Evolutionary conservation across 2,797 vertebrate genomes (phyloP), one percentile per base, ranked within the genome.

Genomic region (Gobionotothen gibberifrons): DNA sequence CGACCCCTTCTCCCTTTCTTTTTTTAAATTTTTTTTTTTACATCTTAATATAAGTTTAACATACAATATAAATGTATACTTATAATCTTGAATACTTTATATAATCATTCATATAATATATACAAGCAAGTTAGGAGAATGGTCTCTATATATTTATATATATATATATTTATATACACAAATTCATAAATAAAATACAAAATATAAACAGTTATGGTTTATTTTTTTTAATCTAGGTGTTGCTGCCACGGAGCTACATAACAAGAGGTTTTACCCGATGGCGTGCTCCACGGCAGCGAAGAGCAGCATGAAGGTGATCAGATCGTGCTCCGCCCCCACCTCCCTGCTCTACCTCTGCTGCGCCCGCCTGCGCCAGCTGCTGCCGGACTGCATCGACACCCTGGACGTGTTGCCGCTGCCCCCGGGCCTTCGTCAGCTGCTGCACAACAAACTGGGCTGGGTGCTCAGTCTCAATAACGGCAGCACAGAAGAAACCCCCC

Each of bases 291-390:
- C 98, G 0, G 98, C 98, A 0, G 98, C 98, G 4, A 98, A 98
- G 75, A 99, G 98, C 94, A 99, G 97, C 94, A 99, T 99, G 98
- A 99, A 99, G 89, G 96, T 99, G 79, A 99, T 99, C 91, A 91
- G 97, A 0, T 98, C 96, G 0, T 98, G 97, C 0, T 96, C 96
- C 16, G 95, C 96, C 6, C 91, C 95, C 85, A 99, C 98, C 0
- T 99, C 98, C 21, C 93, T 99, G 81, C 97, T 99, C 81, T 99
- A 97, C 82, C 95, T 99, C 21, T 99, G 98, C 90, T 99, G 98
- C 3, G 96, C 94, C 55, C 97, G 97, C 77, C 95, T 99, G 55
- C 97, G 97, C 63, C 97, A 97, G 91, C 95, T 99, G 78, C 93
- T 98, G 53, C 98, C 98, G 0, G 85, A 96, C 85, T 95, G 94